Evolutionary conservation across 2,113 vertebrate genomes (phyloP).

Genomic region (Vulpes lagopus): DNA sequence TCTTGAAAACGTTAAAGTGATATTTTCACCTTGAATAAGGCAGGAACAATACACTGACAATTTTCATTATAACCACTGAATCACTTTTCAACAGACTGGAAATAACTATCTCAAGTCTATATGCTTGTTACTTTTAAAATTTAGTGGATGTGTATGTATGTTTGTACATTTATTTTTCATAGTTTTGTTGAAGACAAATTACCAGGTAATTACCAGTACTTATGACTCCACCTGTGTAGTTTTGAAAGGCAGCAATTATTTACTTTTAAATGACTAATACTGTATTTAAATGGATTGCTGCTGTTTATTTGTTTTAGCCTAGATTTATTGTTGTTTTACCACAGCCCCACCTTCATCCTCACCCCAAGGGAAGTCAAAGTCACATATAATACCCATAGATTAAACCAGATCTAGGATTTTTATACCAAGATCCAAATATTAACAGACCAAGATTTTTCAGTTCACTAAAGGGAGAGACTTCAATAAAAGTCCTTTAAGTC

Average conservation of each 20-base stretch:
- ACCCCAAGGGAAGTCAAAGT: not conserved
- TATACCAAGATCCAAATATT: not conserved
- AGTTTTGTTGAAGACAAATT: slow-evolving; percentile 5
- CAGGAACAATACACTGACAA: slow-evolving; percentile 82
- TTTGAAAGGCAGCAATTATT: not conserved
- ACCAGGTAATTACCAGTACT: not conserved
- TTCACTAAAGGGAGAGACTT: not conserved
- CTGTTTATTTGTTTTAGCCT: not conserved
- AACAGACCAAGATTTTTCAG: not conserved
- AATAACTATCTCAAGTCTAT: slow-evolving; percentile 85
- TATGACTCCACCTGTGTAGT: not conserved
- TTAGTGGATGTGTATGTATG: not conserved
- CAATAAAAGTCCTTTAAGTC: not conserved
- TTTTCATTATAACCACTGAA: slow-evolving; percentile 86
- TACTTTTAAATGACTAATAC: not conserved
- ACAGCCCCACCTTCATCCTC: not conserved
- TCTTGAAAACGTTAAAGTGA: slow-evolving; percentile 86
- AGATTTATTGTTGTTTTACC: not conserved
- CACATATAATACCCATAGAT: not conserved
- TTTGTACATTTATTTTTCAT: not conserved
- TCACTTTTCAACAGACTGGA: slow-evolving; percentile 83
- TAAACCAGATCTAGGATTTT: not conserved
- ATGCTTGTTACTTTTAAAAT: slow-evolving; percentile 32
- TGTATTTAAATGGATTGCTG: not conserved
- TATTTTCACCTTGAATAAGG: slow-evolving; percentile 87